Base-by-base conservation (phyloP, 1,140 invertebrate genomes). In the Psilanteris sp. region DNA sequence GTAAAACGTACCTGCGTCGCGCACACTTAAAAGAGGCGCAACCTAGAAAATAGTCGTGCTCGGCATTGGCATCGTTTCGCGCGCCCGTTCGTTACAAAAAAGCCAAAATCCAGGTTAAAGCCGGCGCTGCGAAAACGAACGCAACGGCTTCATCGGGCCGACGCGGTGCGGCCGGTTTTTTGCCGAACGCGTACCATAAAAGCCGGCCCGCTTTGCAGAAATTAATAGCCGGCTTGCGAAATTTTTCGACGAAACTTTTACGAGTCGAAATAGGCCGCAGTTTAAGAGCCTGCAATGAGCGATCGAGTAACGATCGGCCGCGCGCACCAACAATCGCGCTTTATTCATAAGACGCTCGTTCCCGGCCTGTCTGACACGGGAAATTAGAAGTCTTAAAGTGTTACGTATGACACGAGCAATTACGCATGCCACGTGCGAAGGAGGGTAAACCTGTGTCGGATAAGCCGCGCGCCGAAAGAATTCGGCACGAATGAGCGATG, bases 371-470 rank as follows among this genome's bases (percentile, higher is more conserved):
- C 46, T 18, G 54, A 52, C 41, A 36, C 18, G 44, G 11, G 8
- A 62, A 66, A 73, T 73, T 66, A 59, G 43, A 66, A 74, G 70
- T 59, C 32, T 48, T 29, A 22, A 48, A 29, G 36, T 75, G 62
- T 62, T 54, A 41, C 43, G 36, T 39, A 67, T 62, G 64, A 43
- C 62, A 76, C 54, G 14, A 67, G 37, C 57, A 76, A 76, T 76
- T 70, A 70, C 72, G 57, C 57, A 70, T 70, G 72, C 64, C 72
- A 70, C 72, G 64, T 64, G 72, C 72, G 64, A 68, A 76, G 44
- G 46, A 75, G 72, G 54, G 46, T 75, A 62, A n/a, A 68, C 39
- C 31, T 39, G 26, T 54, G 55, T 64, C 37, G 37, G 52, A 62
- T 57, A 61, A 62, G 15, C 54, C 34, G 26, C n/a, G 41, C 39